These are phyloP conservation scores for Lates japonicus DNA, from an alignment of 2,797 vertebrate genomes.

Conservation along the genomic window DNA sequence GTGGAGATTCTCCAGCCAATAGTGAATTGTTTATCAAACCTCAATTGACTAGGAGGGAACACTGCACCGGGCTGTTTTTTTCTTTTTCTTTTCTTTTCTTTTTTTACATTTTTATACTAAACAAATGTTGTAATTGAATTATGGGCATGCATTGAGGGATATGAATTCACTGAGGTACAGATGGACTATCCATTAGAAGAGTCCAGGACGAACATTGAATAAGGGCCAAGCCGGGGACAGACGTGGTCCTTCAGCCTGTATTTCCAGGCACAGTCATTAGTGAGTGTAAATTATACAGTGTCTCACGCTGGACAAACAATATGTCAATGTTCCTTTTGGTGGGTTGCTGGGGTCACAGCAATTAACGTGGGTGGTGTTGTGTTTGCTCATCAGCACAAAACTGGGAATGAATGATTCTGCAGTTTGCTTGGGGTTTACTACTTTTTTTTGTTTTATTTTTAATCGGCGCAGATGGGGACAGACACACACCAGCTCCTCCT, in stretches of 20 bases:
- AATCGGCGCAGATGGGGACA: slow-evolving; percentile 48
- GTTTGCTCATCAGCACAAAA: slow-evolving; percentile 85
- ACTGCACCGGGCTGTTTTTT: slow-evolving; percentile 61
- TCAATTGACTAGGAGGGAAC: slow-evolving; percentile 69
- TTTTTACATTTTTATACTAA: slow-evolving; percentile 71
- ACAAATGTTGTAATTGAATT: slow-evolving; percentile 83
- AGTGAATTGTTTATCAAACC: slow-evolving; percentile 76
- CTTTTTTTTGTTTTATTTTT: slow-evolving; percentile 74
- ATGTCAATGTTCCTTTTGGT: slow-evolving; percentile 87
- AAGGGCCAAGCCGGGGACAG: slow-evolving; percentile 83
- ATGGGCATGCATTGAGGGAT: slow-evolving; percentile 80
- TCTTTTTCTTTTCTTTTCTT: slow-evolving; percentile 34
- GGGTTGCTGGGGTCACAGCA: slow-evolving; percentile 84
- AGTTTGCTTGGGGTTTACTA: slow-evolving; percentile 77
- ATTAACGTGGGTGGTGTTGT: slow-evolving; percentile 84
- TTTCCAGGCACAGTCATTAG: slow-evolving; percentile 86
- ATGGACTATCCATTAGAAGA: slow-evolving; percentile 83
- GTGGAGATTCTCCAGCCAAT: slow-evolving; percentile 74
- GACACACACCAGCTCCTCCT: slow-evolving; percentile 39
- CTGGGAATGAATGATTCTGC: slow-evolving; percentile 80
- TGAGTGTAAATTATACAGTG: slow-evolving; percentile 87
- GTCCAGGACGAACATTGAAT: slow-evolving; percentile 79
- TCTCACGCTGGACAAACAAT: slow-evolving; percentile 88
- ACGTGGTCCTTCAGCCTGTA: slow-evolving; percentile 83
- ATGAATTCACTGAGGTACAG: slow-evolving; percentile 84